Conservation (phyloP, 30 jellyfish, hydroid and myxozoan species). For the Clytia hemisphaerica region DNA sequence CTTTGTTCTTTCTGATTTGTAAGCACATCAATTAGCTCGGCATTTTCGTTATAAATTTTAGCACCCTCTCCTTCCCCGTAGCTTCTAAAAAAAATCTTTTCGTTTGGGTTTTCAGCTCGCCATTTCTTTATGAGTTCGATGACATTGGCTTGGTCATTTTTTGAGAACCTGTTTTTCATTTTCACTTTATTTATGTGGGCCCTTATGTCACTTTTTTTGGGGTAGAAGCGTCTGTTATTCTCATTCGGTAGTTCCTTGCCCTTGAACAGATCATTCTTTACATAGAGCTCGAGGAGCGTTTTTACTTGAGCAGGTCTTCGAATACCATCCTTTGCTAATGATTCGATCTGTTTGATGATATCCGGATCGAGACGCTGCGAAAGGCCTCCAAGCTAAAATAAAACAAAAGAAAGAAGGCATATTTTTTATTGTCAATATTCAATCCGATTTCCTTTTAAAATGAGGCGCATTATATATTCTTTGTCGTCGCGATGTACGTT, state of each 20-base stretch:
- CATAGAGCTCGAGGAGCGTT: neutral
- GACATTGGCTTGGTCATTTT: constrained; percentile 12
- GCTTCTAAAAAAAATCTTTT: neutral
- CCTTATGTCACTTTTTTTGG: constrained; percentile 10
- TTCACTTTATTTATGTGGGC: neutral
- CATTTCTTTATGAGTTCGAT: constrained; percentile 5
- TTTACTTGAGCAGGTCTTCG: neutral
- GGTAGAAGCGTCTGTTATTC: neutral
- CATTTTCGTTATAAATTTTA: too few species aligned
- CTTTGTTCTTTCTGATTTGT: neutral
- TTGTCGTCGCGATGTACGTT: too few species aligned
- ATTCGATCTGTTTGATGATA: constrained; percentile 1
- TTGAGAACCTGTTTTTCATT: neutral
- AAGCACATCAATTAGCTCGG: too few species aligned
- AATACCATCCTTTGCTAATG: constrained; percentile 6
- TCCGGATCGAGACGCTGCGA: neutral
- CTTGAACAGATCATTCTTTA: neutral
- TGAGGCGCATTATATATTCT: too few species aligned
- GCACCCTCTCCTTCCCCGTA: too few species aligned
- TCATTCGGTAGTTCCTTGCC: neutral
- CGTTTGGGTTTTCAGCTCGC: constrained; percentile 7
- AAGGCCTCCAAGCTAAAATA: neutral
- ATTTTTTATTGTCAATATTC: too few species aligned
- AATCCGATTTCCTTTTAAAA: too few species aligned
- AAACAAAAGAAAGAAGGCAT: neutral